Evolutionary conservation across 2,113 vertebrate genomes (phyloP), one percentile per base, ranked within the genome.

Genomic region (Nannobrachium achirus): DNA sequence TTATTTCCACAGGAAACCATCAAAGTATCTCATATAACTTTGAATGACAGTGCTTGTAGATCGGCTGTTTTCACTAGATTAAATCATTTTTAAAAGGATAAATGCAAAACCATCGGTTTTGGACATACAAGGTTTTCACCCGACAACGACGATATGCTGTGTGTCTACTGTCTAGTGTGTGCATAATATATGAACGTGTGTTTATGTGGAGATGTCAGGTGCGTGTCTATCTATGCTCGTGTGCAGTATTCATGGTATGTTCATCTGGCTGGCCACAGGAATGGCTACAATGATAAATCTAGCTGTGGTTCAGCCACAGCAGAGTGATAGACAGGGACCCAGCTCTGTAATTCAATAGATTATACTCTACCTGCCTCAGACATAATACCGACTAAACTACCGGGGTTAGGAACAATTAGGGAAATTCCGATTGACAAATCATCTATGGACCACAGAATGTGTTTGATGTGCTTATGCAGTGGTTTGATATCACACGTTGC

Each of bases 261-360:
- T 87, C 74, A 83, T 69, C 70, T 73, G 64, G 79, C 69, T 83
- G 79, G 77, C 88, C 87, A 82, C 83, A 88, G 84, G 86, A 86
- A 91, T 86, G 84, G 72, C 64, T 84, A 83, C 77, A 76, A 87
- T 89, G 81, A 72, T 69, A 50, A 78, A 82, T 76, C 59, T 69
- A 45, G 73, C 81, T 75, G 78, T 10, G 81, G 80, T 79, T 84
- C 69, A 59, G 82, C 88, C 88, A 63, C 75, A 79, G 48, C 84
- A 82, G 73, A 83, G 81, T 76, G 66, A 80, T 71, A 58, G 66
- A 66, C 69, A 48, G 77, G 73, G 82, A 86, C 76, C 58, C 75
- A 44, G 69, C 63, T 67, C 83, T 78, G 72, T 87, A 85, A 89
- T 87, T 84, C 79, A 50, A 71, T 56, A 20, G 61, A 76, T 63